Evolutionary conservation across 1,140 invertebrate genomes (phyloP), one percentile per base, ranked within the genome.

Genomic region (Caenorhabditis latens): DNA sequence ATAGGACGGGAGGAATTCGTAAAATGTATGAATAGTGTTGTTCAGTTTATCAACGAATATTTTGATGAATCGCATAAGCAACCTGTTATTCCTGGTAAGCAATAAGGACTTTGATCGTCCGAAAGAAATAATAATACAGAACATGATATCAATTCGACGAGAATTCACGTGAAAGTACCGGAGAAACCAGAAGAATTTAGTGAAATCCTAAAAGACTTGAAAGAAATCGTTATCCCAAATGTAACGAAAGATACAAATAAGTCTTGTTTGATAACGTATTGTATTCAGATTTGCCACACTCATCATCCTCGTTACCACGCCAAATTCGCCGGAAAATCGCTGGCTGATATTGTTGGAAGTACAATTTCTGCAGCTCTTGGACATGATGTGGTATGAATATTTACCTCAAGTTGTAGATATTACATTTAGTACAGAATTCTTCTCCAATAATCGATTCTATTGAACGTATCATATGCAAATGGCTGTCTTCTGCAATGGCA

Each of bases 41-140:
- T 79, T 13, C 71, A 79, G 19, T 79, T 79, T 14, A 79, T 79
- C 71, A 79, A 79, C 24, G 71, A 79, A 13, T 79, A 79, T 11
- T 79, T 79, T 50, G 71, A 79, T 50, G 71, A 79, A 53, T 79
- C 71, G 11, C 71, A 79, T 24, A 79, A 79, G 40, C 71, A 79
- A 79, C 71, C 71, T 24, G 71, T 79, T 24, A 50, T 79, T 79
- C 71, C 71, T 24, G 71, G 71, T 79, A 50, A 46, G 21, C 19
- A 21, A 32, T 13, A 1, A 6, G 3, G 14, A 50, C 50, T 14
- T 13, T 13, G 7, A 21, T 50, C 4, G 11, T 8, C 21, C 24
- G 13, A 19, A 11, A 50, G 21, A n/a, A 19, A 7, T 13, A 0
- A 32, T 32, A 21, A 43, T 71, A 1, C 65, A 79, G 71, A 79